These are phyloP conservation scores for Cantharis nigra DNA, from an alignment of 2,888 invertebrate genomes.

Conservation along the genomic window DNA sequence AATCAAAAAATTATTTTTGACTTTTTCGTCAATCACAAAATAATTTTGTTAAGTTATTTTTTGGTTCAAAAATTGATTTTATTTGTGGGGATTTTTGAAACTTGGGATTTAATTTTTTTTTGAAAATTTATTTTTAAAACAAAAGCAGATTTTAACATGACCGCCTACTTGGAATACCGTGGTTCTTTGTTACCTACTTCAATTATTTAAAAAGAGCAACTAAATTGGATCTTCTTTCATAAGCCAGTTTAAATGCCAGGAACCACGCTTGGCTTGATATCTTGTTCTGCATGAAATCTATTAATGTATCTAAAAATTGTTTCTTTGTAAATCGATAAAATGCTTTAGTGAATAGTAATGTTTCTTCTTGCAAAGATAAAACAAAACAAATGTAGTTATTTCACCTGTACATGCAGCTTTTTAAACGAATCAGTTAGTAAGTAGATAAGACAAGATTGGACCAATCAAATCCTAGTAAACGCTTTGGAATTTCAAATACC, in stretches of 20 bases:
- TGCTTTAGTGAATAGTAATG: not conserved
- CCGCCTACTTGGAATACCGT: not conserved
- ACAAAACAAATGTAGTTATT: not conserved
- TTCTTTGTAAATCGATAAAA: not conserved
- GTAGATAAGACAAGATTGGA: constrained; percentile 6
- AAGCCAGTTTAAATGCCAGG: not conserved
- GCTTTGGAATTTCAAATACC: constrained; percentile 36
- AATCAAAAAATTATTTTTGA: too few species aligned
- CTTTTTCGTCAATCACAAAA: too few species aligned
- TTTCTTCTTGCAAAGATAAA: not conserved
- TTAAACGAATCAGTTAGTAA: constrained; percentile 1
- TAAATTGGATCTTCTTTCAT: not conserved
- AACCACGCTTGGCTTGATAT: not conserved
- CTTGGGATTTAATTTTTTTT: not conserved
- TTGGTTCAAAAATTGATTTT: not conserved
- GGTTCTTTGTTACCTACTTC: not conserved
- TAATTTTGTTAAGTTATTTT: too few species aligned
- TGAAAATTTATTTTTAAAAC: not conserved
- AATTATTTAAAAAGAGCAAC: not conserved
- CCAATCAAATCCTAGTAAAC: constrained; percentile 29
- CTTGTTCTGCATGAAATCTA: not conserved
- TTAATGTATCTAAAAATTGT: not conserved
- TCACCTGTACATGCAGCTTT: not conserved
- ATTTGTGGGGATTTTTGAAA: not conserved
- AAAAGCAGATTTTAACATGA: not conserved